phyloP scores from a whole-genome alignment of 2,797 vertebrate genomes.

The Distichodus sexfasciatus region DNA sequence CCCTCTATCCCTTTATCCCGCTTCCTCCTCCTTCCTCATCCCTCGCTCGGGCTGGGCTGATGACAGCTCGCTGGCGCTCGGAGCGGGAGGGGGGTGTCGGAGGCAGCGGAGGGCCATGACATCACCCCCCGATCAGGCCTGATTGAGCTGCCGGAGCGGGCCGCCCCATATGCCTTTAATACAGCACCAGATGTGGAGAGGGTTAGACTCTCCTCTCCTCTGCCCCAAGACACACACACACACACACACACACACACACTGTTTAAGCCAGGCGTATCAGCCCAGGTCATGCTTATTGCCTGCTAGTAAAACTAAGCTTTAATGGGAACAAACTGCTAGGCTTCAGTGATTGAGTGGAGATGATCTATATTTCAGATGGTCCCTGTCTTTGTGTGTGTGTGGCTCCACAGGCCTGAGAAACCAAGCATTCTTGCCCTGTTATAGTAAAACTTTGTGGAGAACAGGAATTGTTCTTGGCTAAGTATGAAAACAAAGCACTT shows the following conservation, averaged over 20 bases:
- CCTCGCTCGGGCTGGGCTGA: conserved; percentile 55
- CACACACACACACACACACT: conserved; percentile 42
- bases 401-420: too few relatives aligned
- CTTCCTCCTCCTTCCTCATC: conserved; percentile 28
- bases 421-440: too few relatives aligned
- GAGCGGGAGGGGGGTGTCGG: conserved; percentile 47
- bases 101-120: conserved; percentile 68
- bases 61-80: conserved; percentile 70
- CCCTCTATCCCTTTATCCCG: conserved; percentile 26
- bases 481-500: too few relatives aligned
- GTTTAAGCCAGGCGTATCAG: conserved; percentile 60
- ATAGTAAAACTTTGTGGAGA: too few relatives aligned
- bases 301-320: conserved; percentile 61
- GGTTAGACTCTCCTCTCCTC: conserved; percentile 30
- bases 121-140: conserved; percentile 75
- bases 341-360: conserved; percentile 56
- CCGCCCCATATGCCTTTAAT: conserved; percentile 78
- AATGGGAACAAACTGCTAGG: conserved; percentile 62
- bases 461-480: too few relatives aligned
- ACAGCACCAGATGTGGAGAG: conserved; percentile 75
- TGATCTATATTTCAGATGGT: conserved; percentile 65
- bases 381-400: conserved; percentile 35
- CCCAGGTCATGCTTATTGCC: conserved; percentile 60
- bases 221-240: conserved; percentile 31
- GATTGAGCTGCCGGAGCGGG: conserved; percentile 67